A percentile compares a stretch with the other conserved stretches of the same genome.
These are phyloP conservation scores for Gorsachius goisagi DNA, from an alignment of 2,113 vertebrate species.

Conservation along the genomic window DNA sequence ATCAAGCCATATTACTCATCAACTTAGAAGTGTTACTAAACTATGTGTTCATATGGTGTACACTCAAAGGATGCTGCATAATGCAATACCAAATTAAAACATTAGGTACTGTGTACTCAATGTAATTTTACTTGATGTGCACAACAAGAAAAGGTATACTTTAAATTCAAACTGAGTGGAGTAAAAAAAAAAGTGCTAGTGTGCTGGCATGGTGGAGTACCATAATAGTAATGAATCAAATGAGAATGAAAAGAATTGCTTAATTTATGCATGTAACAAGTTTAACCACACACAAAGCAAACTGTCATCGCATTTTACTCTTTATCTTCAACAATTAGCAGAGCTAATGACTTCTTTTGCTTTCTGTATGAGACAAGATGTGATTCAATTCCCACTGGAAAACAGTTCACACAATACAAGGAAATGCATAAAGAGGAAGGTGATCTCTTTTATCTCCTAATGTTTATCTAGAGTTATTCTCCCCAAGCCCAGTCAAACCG, in stretches of 20 bases:
- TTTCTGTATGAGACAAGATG: not conserved
- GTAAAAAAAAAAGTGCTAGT: not conserved
- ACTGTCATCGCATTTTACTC: not conserved
- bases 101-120: not conserved
- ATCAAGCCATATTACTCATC: not conserved
- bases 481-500: not conserved
- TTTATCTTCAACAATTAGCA: conserved; percentile 36
- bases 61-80: not conserved
- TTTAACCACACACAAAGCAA: conserved; percentile 11
- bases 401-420: conserved; percentile 22
- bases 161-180: not conserved
- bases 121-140: not conserved
- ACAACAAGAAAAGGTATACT: not conserved
- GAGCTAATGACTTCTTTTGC: conserved; percentile 30
- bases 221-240: not conserved
- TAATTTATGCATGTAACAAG: not conserved
- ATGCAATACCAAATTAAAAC: not conserved
- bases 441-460: conserved; percentile 12
- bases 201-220: not conserved
- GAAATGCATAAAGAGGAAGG: conserved; percentile 10
- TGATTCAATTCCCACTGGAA: not conserved
- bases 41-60: not conserved
- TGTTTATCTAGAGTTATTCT: conserved; percentile 27
- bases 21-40: not conserved
- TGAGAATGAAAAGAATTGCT: not conserved